Evolutionary conservation across 2,113 vertebrate species (phyloP).

Genomic region (Tachycineta bicolor): DNA sequence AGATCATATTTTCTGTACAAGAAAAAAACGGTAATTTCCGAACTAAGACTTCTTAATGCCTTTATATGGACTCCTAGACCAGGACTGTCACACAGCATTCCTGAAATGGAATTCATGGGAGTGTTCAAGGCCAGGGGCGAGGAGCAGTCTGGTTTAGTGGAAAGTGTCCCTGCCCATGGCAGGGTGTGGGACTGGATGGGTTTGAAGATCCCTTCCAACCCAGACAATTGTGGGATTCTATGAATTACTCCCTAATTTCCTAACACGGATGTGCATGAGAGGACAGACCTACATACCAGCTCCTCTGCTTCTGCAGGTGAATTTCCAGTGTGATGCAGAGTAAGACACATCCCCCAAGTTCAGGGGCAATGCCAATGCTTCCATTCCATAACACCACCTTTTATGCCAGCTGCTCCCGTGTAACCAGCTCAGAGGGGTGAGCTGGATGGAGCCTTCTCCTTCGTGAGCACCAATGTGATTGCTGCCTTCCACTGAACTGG

Average conservation of each 20-base stretch:
- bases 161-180: background rate
- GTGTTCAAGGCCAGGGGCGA: background rate
- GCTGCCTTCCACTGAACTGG: background rate
- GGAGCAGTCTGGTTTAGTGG: background rate
- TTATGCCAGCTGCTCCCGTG: background rate
- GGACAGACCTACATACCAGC: background rate
- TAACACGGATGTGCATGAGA: rapidly evolving
- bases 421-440: background rate
- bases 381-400: background rate
- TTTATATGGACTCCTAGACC: background rate
- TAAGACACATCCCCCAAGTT: background rate
- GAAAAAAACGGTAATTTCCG: background rate
- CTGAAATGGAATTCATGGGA: background rate
- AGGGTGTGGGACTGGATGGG: background rate
- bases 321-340: background rate
- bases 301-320: background rate
- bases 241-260: background rate
- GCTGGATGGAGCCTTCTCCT: background rate
- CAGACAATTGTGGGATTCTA: background rate
- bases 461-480: rapidly evolving
- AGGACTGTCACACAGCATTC: background rate
- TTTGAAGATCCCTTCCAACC: background rate
- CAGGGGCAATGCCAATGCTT: no score
- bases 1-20: background rate
- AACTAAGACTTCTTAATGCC: background rate